Evolutionary conservation across 2,888 invertebrate genomes (phyloP), one percentile per base, ranked within the genome.

Genomic region (Adelphocoris suturalis): DNA sequence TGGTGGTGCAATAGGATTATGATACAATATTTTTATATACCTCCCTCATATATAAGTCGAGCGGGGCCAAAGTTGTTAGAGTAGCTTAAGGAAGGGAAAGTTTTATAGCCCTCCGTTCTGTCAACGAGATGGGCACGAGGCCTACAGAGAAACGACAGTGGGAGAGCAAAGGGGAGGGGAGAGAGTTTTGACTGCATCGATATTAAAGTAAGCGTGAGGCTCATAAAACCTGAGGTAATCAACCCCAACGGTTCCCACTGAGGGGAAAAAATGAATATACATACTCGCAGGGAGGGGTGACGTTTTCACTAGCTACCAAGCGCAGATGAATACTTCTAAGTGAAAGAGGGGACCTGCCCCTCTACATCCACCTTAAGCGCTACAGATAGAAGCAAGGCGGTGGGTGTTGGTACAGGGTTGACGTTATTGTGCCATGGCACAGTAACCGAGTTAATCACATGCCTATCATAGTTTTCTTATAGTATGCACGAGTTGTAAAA

Each of bases 201-300:
- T 48, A 48, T 80, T 81, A 81, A 47, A 47, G 81, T 46, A 52
- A 48, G 82, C 82, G 47, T 23, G 27, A 52, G 82, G 82, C 52
- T 82, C 82, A 82, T 82, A 82, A 82, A 82, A 82, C 82, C 82
- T 23, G 82, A 52, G 82, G 82, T 82, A 82, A 82, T 82, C 82
- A 82, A 48, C 52, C 82, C 23, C n/a, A 23, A 78, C 27, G 81
- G 81, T 13, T 81, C 48, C 81, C 82, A 78, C 11, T 37, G 78
- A 46, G 11, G 16, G 78, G n/a, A 46, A 47, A 46, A 47, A 46
- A 78, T 12, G 78, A 46, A 37, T 37, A 7, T 78, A 47, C 46
- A 16, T 46, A 47, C 27, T 82, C 23, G 52, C 23, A n/a, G 23
- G 82, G 27, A 13, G 82, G 52, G 7, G 82, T 46, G 52, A 12